Base-by-base conservation (phyloP, 2,888 invertebrate species). In the Pemphredon lugubris region DNA sequence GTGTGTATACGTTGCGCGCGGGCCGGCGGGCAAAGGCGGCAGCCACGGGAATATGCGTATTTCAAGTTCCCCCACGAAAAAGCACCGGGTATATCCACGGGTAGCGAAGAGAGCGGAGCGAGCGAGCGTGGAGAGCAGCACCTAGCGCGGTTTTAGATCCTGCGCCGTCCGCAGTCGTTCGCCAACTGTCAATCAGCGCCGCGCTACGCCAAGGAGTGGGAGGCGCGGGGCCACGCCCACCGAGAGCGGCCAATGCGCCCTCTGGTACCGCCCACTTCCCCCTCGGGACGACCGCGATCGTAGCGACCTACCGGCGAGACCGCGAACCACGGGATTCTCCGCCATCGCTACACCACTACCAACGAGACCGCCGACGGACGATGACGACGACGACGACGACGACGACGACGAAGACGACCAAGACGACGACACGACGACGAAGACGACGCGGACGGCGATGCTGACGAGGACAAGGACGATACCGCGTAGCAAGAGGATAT, bases 151-250 rank as follows among this genome's bases (percentile, higher is more conserved):
- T 80, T 88, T 85, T 85, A 91, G 92, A 89, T 92, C 91, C 91
- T 92, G 92, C 92, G 92, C 92, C 92, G 90, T 91, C 92, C 92
- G 92, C 91, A 92, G 92, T 92, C 92, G 91, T 92, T 92, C 92
- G 92, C 92, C 91, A 92, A 92, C 92, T 92, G 92, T 92, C 92
- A 92, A 92, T 92, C 92, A 92, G 91, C 90, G 90, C 90, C 77
- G 88, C 84, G 88, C 89, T 89, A 89, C 89, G 89, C 90, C 90
- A 88, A 88, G 91, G 91, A 91, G 92, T 91, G 92, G 92, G 91
- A 91, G 91, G 91, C 90, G 91, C 90, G 90, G 89, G 54, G 77
- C 37, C 85, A 85, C 88, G 88, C 89, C 89, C 78, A 74, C 58
- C 73, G 69, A 75, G 67, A 69, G 73, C 84, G 85, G 82, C 88